Conservation (phyloP, 2,113 vertebrate species). For the Rana temporaria region DNA sequence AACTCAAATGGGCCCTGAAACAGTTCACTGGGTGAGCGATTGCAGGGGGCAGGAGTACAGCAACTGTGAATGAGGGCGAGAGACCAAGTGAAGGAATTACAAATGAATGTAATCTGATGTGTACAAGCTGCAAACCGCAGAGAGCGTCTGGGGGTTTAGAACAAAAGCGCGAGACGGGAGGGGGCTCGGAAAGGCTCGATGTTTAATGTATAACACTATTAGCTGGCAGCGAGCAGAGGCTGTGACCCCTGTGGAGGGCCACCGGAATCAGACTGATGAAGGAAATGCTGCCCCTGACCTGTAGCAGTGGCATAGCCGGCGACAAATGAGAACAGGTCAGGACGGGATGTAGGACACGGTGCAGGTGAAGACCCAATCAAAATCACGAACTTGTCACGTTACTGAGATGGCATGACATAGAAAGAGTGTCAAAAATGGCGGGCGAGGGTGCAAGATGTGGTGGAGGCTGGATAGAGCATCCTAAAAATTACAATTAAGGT, state of each 20-base stretch:
- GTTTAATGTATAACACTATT: constrained; percentile 88
- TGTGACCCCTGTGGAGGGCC: constrained; percentile 78
- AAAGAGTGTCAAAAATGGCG: too few species aligned
- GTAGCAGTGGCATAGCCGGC: background rate
- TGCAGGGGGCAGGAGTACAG: constrained; percentile 27
- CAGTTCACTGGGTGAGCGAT: constrained; percentile 37
- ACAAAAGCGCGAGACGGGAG: constrained; percentile 78
- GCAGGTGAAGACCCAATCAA: background rate
- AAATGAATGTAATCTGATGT: constrained; percentile 88
- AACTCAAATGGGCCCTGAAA: constrained; percentile 17
- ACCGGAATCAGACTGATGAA: constrained; percentile 75
- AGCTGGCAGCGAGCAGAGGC: constrained; percentile 87
- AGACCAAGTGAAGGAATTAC: constrained; percentile 74
- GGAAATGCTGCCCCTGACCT: constrained; percentile 52
- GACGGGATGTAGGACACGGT: background rate
- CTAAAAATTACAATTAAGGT: too few species aligned
- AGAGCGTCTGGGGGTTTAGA: constrained; percentile 77
- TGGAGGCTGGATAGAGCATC: too few species aligned
- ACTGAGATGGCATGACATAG: too few species aligned
- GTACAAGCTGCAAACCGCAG: constrained; percentile 78
- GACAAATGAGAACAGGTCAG: constrained; percentile 24
- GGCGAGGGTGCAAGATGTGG: too few species aligned
- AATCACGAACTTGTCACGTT: too few species aligned
- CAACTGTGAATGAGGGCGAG: constrained; percentile 49
- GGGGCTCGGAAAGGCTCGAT: constrained; percentile 74